phyloP scores from a whole-genome alignment of 1,140 invertebrate species.

The Zelostemma sp. region DNA sequence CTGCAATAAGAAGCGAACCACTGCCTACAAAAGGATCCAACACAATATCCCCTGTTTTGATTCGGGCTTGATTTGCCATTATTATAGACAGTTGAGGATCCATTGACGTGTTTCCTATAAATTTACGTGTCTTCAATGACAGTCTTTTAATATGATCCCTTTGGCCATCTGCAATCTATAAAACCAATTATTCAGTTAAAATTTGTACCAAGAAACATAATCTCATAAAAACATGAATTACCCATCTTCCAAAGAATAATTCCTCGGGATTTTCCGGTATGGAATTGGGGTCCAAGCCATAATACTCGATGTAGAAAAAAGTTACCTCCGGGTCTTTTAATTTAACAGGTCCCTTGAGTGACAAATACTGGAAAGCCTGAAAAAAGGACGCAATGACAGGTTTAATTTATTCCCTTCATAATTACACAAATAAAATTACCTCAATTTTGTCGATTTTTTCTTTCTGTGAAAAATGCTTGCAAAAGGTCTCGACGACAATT shows the following conservation, averaged over 20 bases:
- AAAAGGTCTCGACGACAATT: constrained; percentile 90
- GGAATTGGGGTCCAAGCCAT: constrained; percentile 82
- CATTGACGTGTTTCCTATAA: constrained; percentile 98
- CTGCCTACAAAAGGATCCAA: constrained; percentile 97
- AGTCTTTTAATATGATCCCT: constrained; percentile 82
- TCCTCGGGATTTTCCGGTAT: constrained; percentile 80
- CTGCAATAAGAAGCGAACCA: constrained; percentile 91
- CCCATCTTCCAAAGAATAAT: constrained; percentile 88
- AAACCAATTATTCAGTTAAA: constrained; percentile 12
- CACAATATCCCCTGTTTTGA: constrained; percentile 80
- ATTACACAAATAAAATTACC: constrained; percentile 67
- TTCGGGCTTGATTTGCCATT: constrained; percentile 93
- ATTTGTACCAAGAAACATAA: constrained; percentile 12
- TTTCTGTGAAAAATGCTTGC: constrained; percentile 82
- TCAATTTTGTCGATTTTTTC: constrained; percentile 91
- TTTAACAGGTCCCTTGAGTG: constrained; percentile 83
- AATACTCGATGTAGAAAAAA: constrained; percentile 89
- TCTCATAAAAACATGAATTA: constrained; percentile 67
- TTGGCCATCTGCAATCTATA: constrained; percentile 84
- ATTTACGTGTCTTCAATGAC: constrained; percentile 90
- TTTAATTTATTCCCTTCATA: not conserved
- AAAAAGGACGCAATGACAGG: not conserved
- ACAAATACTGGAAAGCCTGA: constrained; percentile 84
- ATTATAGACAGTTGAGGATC: constrained; percentile 91
- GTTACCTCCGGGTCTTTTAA: constrained; percentile 85